phyloP scores from a whole-genome alignment of 2,113 vertebrate genomes.

The Halcyon senegalensis region DNA sequence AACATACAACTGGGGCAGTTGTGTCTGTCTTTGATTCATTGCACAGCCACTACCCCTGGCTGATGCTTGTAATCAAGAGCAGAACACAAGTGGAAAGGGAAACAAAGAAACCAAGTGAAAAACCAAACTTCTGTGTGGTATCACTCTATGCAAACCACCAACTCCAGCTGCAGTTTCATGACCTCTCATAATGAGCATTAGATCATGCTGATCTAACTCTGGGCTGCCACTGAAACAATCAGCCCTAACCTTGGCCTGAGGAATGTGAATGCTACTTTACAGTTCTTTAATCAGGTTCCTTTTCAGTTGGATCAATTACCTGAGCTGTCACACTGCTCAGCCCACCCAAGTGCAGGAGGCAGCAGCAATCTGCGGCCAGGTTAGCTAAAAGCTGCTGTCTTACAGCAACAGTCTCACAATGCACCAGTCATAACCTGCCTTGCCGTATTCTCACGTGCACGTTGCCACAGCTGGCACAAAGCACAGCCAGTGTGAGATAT shows the following conservation, averaged over 20 bases:
- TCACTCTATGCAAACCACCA: background rate
- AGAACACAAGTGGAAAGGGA: background rate
- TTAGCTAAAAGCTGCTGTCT: background rate
- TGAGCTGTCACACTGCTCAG: background rate
- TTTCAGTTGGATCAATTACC: background rate
- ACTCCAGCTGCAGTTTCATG: background rate
- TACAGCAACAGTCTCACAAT: background rate
- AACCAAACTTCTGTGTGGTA: background rate
- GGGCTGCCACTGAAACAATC: background rate
- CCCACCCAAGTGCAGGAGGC: background rate
- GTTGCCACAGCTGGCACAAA: background rate
- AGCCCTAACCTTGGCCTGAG: background rate
- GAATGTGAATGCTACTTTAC: background rate
- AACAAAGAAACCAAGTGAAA: background rate
- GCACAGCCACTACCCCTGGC: background rate
- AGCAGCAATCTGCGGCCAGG: background rate
- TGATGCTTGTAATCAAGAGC: background rate
- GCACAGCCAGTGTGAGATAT: background rate
- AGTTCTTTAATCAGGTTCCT: background rate
- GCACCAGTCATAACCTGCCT: background rate
- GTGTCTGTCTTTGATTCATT: background rate
- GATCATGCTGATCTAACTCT: background rate
- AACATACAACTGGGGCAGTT: background rate
- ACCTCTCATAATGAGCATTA: background rate
- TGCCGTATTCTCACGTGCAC: background rate